A percentile compares a stretch with the other conserved stretches of the same genome.
These are phyloP conservation scores for Drosophila sechellia DNA, from an alignment of 1,140 invertebrate genomes.

Conservation along the genomic window DNA sequence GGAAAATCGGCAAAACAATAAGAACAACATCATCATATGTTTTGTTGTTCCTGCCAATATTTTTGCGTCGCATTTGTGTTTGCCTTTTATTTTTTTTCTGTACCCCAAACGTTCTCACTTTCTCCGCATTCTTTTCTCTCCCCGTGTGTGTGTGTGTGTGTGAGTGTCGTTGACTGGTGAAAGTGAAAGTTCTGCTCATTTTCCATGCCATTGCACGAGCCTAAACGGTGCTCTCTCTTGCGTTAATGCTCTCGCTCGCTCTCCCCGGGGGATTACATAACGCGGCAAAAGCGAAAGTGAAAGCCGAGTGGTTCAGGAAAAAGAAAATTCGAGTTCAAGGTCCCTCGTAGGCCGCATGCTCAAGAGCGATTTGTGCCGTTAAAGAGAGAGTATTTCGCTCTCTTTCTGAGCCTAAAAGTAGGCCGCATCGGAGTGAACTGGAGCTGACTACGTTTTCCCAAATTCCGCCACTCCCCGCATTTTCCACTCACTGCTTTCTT, in stretches of 20 bases:
- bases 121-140: slow-evolving; percentile 2
- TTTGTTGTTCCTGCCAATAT: slow-evolving; percentile 59
- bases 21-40: slow-evolving; percentile 55
- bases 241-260: slow-evolving; percentile 2
- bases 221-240: slow-evolving; percentile 42
- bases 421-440: slow-evolving; percentile 63
- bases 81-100: slow-evolving; percentile 51
- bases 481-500: background rate
- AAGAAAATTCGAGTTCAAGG: slow-evolving; percentile 78
- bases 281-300: slow-evolving; percentile 48
- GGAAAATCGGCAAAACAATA: slow-evolving; percentile 23
- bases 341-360: slow-evolving; percentile 80
- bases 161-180: slow-evolving; percentile 73
- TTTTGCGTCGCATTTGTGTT: slow-evolving; percentile 49
- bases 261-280: slow-evolving; percentile 70
- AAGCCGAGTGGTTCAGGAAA: slow-evolving; percentile 15
- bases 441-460: background rate
- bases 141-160: background rate
- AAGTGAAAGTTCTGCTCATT: slow-evolving; percentile 75
- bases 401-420: slow-evolving; percentile 66
- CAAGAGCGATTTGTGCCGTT: slow-evolving; percentile 41
- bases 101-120: slow-evolving; percentile 43
- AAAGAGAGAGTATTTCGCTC: slow-evolving; percentile 15
- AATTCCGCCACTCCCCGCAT: too few species aligned
- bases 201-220: slow-evolving; percentile 70